phyloP scores from a whole-genome alignment of 2,888 invertebrate genomes.

The Melinaea menophilus region DNA sequence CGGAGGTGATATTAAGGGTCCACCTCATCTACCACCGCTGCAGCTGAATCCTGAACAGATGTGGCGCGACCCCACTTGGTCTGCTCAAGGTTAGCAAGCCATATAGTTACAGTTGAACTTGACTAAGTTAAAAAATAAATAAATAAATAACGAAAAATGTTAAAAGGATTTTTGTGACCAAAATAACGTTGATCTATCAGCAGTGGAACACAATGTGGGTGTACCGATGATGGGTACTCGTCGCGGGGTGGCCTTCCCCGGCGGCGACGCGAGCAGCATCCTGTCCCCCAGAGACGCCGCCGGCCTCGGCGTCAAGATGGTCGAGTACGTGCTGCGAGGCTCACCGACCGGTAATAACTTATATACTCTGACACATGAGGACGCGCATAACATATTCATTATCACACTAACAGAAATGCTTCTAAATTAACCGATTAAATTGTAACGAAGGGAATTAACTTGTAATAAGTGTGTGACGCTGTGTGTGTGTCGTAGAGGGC shows the following conservation, averaged over 20 bases:
- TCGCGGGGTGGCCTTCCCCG: constrained; percentile 81
- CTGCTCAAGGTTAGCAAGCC: constrained; percentile 84
- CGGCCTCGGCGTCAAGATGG: constrained; percentile 98
- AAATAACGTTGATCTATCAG: constrained; percentile 29
- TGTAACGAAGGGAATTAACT: neutral
- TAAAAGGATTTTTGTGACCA: neutral
- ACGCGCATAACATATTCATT: too few relatives aligned
- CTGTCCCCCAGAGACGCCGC: constrained; percentile 92
- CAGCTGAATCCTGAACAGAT: constrained; percentile 86
- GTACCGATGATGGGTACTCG: constrained; percentile 84
- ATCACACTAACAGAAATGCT: constrained; percentile 3
- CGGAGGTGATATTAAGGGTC: constrained; percentile 87
- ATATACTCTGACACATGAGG: neutral
- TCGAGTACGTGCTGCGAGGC: constrained; percentile 96
- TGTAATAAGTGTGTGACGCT: neutral
- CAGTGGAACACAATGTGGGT: constrained; percentile 70
- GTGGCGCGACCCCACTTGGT: constrained; percentile 96
- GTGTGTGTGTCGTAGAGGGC: constrained; percentile 3
- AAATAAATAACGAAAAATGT: neutral
- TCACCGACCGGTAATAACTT: constrained; percentile 83
- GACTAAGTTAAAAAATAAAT: constrained; percentile 7
- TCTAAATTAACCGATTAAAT: neutral
- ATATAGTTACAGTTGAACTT: constrained; percentile 1
- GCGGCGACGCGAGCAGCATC: constrained; percentile 80
- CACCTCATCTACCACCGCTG: constrained; percentile 84